Conservation (phyloP, 92 coral and sea anemone species). For the Zoanthus sansibaricus region DNA sequence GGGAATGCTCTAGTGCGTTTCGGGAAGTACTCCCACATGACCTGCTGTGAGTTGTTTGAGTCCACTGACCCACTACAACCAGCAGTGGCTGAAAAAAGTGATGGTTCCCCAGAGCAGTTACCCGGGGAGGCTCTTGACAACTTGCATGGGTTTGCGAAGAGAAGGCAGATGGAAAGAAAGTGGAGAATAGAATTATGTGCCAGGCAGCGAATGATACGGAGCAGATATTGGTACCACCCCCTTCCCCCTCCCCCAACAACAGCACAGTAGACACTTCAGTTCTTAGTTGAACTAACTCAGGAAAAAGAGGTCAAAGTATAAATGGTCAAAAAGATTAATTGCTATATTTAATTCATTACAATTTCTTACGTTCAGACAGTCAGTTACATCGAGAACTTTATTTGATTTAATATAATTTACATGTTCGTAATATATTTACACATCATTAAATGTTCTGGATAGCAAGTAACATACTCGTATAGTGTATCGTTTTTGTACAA, state of each 20-base stretch:
- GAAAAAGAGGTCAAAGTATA: too few relatives aligned
- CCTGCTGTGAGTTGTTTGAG: background rate
- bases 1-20: background rate
- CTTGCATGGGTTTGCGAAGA: background rate
- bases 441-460: too few relatives aligned
- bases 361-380: too few relatives aligned
- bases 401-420: too few relatives aligned
- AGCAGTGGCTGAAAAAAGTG: constrained; percentile 4
- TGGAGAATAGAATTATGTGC: background rate
- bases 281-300: too few relatives aligned
- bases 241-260: background rate
- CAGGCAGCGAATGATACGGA: background rate
- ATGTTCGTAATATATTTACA: too few relatives aligned
- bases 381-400: too few relatives aligned
- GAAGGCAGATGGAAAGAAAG: background rate
- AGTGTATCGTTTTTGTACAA: too few relatives aligned
- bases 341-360: too few relatives aligned
- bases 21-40: background rate
- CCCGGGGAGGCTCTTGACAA: background rate
- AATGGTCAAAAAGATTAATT: too few relatives aligned
- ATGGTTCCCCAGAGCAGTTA: background rate
- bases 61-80: background rate
- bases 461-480: too few relatives aligned
- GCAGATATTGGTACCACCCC: background rate
- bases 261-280: too few relatives aligned